phyloP scores from a whole-genome alignment of 2,797 vertebrate genomes.

The Falco rusticolus region DNA sequence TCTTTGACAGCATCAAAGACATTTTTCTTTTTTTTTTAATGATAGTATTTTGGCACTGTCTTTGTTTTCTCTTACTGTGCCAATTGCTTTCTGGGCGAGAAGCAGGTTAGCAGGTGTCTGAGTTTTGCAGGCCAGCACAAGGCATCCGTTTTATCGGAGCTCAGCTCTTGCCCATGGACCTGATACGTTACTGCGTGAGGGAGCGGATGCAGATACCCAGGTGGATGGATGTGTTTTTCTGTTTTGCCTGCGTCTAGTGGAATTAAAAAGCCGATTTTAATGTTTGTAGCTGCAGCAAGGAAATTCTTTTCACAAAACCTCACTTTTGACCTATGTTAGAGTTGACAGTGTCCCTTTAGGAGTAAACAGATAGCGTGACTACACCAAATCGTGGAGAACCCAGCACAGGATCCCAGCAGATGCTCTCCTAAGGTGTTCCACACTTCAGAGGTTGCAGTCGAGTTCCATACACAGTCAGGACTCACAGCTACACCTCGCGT shows the following conservation, averaged over 20 bases:
- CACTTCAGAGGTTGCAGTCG: background rate
- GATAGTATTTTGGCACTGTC: background rate
- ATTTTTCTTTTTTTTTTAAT: background rate
- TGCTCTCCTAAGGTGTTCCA: background rate
- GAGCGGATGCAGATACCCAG: accelerated
- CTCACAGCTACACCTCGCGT: background rate
- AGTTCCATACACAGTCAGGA: background rate
- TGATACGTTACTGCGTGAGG: accelerated
- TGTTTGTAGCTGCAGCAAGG: background rate
- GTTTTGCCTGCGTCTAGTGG: background rate
- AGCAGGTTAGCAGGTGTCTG: background rate
- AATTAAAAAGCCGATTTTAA: background rate
- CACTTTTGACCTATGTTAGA: background rate
- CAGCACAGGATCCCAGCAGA: background rate
- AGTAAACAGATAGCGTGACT: accelerated
- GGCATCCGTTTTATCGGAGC: background rate
- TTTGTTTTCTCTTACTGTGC: background rate
- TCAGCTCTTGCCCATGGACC: accelerated
- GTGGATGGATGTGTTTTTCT: background rate
- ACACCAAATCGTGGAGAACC: accelerated
- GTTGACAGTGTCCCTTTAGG: background rate
- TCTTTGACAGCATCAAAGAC: background rate
- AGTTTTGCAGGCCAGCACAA: background rate
- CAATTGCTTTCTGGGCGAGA: background rate
- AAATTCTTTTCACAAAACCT: background rate